These are phyloP conservation scores for Chloroclystis v-ata DNA, from an alignment of 2,888 invertebrate species.

Conservation along the genomic window DNA sequence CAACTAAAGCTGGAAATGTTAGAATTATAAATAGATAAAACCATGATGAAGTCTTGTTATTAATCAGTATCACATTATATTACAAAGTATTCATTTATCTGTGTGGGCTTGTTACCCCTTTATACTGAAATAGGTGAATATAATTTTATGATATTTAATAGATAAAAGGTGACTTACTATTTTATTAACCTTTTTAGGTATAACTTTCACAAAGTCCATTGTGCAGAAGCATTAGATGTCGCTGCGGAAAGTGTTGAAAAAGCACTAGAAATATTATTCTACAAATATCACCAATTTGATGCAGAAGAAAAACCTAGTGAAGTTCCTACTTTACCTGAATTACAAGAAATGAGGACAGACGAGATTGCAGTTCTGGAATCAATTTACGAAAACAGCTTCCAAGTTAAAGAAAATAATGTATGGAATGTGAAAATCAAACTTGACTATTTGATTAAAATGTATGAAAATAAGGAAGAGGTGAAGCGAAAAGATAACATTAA, in stretches of 20 bases:
- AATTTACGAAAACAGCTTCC: slow-evolving; percentile 85
- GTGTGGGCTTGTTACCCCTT: no score
- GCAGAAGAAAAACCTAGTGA: slow-evolving; percentile 55
- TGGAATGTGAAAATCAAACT: slow-evolving; percentile 84
- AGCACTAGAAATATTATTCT: slow-evolving; percentile 83
- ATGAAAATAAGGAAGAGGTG: slow-evolving; percentile 71
- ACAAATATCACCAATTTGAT: slow-evolving; percentile 81
- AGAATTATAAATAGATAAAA: no score
- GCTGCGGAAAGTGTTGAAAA: slow-evolving; percentile 83
- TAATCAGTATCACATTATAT: no score
- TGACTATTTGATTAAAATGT: slow-evolving; percentile 80
- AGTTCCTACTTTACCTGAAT: slow-evolving; percentile 68
- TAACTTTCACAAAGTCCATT: slow-evolving; percentile 86
- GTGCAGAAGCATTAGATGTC: slow-evolving; percentile 83
- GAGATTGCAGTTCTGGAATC: slow-evolving; percentile 87
- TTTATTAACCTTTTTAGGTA: slow-evolving; percentile 81
- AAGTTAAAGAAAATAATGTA: slow-evolving; percentile 83
- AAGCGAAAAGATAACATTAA: slow-evolving; percentile 62
- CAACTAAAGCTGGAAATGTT: no score
- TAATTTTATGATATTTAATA: no score
- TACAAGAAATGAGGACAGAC: slow-evolving; percentile 82
- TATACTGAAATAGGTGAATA: no score
- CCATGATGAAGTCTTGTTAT: no score
- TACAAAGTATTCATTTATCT: no score
- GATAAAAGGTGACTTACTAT: no score